A percentile compares a stretch with the other conserved stretches of the same genome.
phyloP scores from a whole-genome alignment of 2,797 vertebrate genomes.

The Choloepus didactylus region DNA sequence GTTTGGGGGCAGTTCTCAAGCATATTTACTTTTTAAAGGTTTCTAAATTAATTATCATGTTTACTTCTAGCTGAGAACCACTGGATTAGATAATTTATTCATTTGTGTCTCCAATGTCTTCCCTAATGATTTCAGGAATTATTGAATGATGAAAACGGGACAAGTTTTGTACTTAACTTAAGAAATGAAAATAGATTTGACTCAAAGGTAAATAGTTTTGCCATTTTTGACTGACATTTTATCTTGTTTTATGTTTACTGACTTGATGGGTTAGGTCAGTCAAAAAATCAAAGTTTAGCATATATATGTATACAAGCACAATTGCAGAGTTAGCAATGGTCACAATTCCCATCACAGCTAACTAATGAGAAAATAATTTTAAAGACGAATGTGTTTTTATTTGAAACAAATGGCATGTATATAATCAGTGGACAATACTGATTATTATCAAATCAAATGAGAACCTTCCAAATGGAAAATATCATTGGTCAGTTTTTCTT shows the following conservation, averaged over 20 bases:
- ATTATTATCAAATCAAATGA: neutral
- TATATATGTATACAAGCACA: neutral
- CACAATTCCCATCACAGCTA: neutral
- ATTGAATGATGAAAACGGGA: neutral
- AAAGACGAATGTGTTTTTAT: neutral
- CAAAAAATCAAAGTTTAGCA: neutral
- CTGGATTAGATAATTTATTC: neutral
- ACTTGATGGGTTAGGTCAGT: neutral
- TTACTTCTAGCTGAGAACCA: neutral
- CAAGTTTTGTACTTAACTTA: neutral
- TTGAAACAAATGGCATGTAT: neutral
- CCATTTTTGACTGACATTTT: neutral
- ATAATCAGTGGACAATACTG: neutral
- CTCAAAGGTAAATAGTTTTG: neutral
- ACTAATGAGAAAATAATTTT: neutral
- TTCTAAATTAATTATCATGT: conserved; percentile 11
- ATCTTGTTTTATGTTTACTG: conserved; percentile 17
- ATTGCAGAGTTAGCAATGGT: neutral
- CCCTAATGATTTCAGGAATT: neutral
- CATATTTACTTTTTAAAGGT: neutral
- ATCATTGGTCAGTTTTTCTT: neutral
- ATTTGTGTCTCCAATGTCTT: neutral
- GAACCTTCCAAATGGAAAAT: neutral
- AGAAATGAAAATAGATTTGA: conserved; percentile 25
- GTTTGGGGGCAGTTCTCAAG: neutral